phyloP scores from a whole-genome alignment of 1,140 invertebrate genomes.

The Planococcus citri region DNA sequence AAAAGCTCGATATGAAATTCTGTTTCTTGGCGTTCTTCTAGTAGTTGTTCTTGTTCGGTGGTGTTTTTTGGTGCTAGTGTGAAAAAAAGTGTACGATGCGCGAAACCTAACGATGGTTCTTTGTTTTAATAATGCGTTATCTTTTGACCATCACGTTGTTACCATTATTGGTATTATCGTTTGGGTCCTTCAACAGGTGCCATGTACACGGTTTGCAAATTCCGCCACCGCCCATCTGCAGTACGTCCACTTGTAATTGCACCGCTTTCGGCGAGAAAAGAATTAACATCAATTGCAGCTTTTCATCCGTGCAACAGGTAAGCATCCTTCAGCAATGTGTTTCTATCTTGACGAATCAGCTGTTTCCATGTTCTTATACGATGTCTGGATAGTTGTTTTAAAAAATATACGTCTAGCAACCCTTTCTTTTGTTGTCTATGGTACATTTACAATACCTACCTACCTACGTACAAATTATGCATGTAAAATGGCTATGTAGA shows the following conservation, averaged over 20 bases:
- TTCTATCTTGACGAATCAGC: background rate
- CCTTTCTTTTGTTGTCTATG: too few relatives aligned
- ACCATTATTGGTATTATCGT: background rate
- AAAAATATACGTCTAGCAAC: too few relatives aligned
- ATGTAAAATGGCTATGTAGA: too few relatives aligned
- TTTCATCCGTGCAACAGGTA: background rate
- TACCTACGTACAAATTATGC: too few relatives aligned
- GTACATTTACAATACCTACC: too few relatives aligned
- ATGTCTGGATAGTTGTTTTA: too few relatives aligned
- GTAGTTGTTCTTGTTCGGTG: too few relatives aligned
- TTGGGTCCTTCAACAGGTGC: background rate
- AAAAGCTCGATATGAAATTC: too few relatives aligned
- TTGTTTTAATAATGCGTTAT: background rate
- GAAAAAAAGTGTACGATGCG: background rate
- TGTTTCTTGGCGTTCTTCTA: background rate
- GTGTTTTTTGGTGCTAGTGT: background rate
- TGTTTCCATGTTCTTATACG: background rate
- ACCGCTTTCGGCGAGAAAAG: background rate
- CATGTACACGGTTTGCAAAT: background rate
- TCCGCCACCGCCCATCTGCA: background rate
- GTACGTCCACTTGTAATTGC: background rate
- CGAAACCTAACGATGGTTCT: background rate
- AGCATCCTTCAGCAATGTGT: background rate
- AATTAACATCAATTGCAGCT: background rate
- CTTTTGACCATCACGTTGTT: background rate